Evolutionary conservation across 2,888 invertebrate species (phyloP).

Genomic region (Ethmia dodecea): DNA sequence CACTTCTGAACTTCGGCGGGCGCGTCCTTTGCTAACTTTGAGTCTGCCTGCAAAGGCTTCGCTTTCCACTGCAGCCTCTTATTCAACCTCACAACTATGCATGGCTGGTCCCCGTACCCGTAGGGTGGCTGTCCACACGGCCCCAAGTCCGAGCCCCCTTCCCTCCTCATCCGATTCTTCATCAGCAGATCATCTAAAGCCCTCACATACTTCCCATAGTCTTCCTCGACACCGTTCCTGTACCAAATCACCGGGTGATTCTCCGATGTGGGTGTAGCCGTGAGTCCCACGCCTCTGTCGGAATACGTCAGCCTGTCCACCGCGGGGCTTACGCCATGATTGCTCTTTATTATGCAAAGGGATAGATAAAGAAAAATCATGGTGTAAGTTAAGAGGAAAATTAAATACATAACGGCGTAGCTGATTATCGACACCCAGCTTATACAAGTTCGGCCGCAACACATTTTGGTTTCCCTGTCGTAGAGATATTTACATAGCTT

Average conservation of each 20-base stretch:
- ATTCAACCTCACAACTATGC: constrained; percentile 57
- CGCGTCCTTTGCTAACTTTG: constrained; percentile 26
- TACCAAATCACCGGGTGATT: constrained; percentile 53
- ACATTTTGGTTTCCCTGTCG: constrained; percentile 33
- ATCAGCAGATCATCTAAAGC: constrained; percentile 41
- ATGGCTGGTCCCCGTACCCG: constrained; percentile 56
- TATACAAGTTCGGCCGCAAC: constrained; percentile 41
- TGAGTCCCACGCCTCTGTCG: constrained; percentile 45
- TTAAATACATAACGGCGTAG: constrained; percentile 48
- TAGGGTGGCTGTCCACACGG: constrained; percentile 54
- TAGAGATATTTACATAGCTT: constrained; percentile 24
- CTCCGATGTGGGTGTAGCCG: constrained; percentile 47
- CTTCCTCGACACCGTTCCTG: constrained; percentile 30
- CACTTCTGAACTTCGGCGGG: constrained; percentile 43
- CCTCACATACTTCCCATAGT: constrained; percentile 46
- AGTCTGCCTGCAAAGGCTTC: constrained; percentile 36
- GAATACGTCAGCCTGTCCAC: constrained; percentile 26
- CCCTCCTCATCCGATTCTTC: constrained; percentile 31
- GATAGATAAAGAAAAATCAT: constrained; percentile 42
- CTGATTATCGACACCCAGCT: constrained; percentile 44
- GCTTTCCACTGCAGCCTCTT: constrained; percentile 52
- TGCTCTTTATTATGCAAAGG: constrained; percentile 32
- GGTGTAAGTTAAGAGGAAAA: constrained; percentile 47
- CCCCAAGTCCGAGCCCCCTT: constrained; percentile 33
- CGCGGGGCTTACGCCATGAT: too few species aligned